Base-by-base conservation (phyloP, 2,888 invertebrate genomes). In the Anagyrus pseudococci region DNA sequence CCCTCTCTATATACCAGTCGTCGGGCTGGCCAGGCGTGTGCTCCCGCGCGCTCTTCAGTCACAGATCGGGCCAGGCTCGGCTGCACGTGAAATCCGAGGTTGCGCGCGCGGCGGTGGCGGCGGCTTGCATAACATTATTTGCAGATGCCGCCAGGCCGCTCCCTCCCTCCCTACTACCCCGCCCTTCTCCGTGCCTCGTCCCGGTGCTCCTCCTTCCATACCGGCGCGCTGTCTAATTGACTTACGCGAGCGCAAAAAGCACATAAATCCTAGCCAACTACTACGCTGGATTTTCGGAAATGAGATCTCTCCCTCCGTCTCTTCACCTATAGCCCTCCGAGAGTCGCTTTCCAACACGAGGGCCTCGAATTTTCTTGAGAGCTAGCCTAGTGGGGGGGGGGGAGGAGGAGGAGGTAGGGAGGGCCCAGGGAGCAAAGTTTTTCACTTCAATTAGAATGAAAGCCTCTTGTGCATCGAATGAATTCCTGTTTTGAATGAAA, bases 71-170 rank as follows among this genome's bases (percentile, higher is more conserved):
- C 23, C 47, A 17, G 29, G n/a, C n/a, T n/a, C n/a, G n/a, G n/a
- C n/a, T 29, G 55, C 63, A 33, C 54, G 26, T 49, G 60, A 57
- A 60, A 60, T 64, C 56, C 46, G 56, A 10, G 29, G 4, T 29
- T n/a, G 33, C 33, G 33, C 33, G 40, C 6, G 29, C 23, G n/a
- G 26, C 43, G 13, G 19, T 4, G 2, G 7, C 3, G 17, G 20
- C 56, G 60, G 57, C 55, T 66, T 66, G 63, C 66, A 58, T 63
- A 66, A 60, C 60, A 60, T 63, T 63, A 66, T 66, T 66, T 63
- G 66, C 66, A 59, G 66, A 66, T 55, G 66, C 60, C 62, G 44
- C 62, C 55, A 57, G 50, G 43, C 13, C 48, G 19, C 57, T 8
- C 33, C 4, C 6, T 25, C 48, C 19, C 43, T 8, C n/a, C 6